Evolutionary conservation across 1,140 invertebrate genomes (phyloP).

Genomic region (Apocrypta bakeri): DNA sequence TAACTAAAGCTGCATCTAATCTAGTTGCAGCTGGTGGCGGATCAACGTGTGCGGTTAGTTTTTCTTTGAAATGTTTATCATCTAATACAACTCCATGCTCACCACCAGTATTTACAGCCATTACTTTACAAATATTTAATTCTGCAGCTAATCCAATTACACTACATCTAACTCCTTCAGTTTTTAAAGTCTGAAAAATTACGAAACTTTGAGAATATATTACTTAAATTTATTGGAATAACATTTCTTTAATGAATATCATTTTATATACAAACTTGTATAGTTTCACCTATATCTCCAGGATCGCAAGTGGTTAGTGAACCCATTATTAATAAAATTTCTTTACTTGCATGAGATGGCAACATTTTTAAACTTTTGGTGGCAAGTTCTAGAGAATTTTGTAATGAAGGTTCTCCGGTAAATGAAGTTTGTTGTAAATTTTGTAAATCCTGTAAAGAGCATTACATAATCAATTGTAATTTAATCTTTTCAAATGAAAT

Average conservation of each 20-base stretch:
- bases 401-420: slow-evolving; percentile 93
- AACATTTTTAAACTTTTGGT: slow-evolving; percentile 89
- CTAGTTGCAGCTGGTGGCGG: slow-evolving; percentile 90
- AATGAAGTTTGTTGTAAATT: slow-evolving; percentile 76
- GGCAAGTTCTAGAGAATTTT: slow-evolving; percentile 95
- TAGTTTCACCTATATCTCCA: slow-evolving; percentile 90
- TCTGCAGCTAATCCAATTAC: slow-evolving; percentile 97
- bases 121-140: slow-evolving; percentile 89
- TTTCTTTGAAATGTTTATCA: slow-evolving; percentile 91
- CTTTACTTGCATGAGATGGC: slow-evolving; percentile 93
- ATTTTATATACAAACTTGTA: slow-evolving; percentile 78
- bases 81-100: slow-evolving; percentile 92
- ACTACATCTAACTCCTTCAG: slow-evolving; percentile 89
- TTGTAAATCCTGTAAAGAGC: slow-evolving; percentile 64
- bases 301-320: slow-evolving; percentile 98
- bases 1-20: slow-evolving; percentile 88
- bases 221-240: not conserved
- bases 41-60: slow-evolving; percentile 85
- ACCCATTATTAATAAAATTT: slow-evolving; percentile 93
- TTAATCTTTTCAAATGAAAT: not conserved
- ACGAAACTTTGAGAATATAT: not conserved
- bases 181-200: slow-evolving; percentile 78
- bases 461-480: not conserved
- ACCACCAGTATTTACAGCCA: slow-evolving; percentile 90
- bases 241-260: no score